Base-by-base conservation (phyloP, 92 coral and sea anemone species). In the Zoanthus sansibaricus region DNA sequence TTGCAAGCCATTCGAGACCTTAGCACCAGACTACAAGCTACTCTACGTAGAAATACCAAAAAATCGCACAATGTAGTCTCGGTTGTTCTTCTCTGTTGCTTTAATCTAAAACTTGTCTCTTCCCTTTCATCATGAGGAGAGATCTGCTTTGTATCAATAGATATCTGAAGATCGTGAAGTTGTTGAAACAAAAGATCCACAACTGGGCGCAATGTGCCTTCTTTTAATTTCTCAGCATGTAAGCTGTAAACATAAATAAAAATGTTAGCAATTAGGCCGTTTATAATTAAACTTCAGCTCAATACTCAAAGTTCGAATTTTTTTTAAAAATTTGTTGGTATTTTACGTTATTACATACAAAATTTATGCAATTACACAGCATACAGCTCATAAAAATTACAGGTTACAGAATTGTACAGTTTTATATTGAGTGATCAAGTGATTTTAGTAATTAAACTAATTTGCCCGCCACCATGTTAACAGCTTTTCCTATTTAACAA, bases 11-110 rank as follows among this genome's bases (percentile, higher is more conserved):
- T 89, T 85, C 88, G 91, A 12, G 88, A 69, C 45, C 93, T 91
- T 52, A 90, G 91, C 9, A 76, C 79, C 69, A 62, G 87, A 37
- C 89, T 87, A 72, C 89, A 87, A 10, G 95, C 91, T 49, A 94
- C 92, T 80, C 95, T 84, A 9, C 98, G 91, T 46, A 94, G 82
- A 78, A 94, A 94, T 71, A 91, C 85, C 75, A 94, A 72, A 87
- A 94, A 94, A 61, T 94, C 93, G 84, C 98, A 94, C 74, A 94
- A 88, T 1, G 98, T 94, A 13, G 95, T 91, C 89, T 94, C 95
- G 13, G 90, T 87, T 70, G 87, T 80, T 83, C 94, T 83, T 25
- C 86, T 77, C 66, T 94, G 91, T 76, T 92, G 88, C 70, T 61
- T 79, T 17, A 45, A n/a, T 49, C 69, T 52, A 82, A 84, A 86